phyloP scores from a whole-genome alignment of 1,140 invertebrate genomes.

The Subanguina moxae region DNA sequence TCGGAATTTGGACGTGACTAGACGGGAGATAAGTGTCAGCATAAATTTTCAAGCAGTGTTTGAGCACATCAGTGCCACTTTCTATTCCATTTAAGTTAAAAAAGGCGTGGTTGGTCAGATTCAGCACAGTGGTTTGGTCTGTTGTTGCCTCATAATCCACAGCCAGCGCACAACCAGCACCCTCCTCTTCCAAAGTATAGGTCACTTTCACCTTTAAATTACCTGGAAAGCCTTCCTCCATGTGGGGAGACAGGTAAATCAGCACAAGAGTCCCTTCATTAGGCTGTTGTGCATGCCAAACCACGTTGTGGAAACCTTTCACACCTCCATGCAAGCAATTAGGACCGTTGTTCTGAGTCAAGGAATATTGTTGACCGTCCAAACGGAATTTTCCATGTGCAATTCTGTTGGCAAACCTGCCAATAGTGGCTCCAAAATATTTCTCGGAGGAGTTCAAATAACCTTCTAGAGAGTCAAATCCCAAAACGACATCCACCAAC shows the following conservation, averaged over 20 bases:
- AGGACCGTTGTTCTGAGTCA: not conserved
- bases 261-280: not conserved
- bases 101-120: not conserved
- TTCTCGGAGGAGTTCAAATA: conserved; percentile 1
- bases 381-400: not conserved
- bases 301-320: not conserved
- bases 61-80: not conserved
- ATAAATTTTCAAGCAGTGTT: not conserved
- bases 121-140: not conserved
- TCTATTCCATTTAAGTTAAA: not conserved
- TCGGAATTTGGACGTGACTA: not conserved
- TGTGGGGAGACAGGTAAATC: not conserved
- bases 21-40: not conserved
- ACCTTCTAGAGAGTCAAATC: not conserved
- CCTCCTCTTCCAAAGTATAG: not conserved
- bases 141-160: not conserved
- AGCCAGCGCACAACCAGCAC: not conserved
- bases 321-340: not conserved
- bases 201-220: conserved; percentile 1
- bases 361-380: not conserved
- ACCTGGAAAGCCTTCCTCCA: not conserved
- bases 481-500: not conserved
- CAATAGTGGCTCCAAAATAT: conserved; percentile 1
- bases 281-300: not conserved
- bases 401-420: conserved; percentile 1